Evolutionary conservation across 2,888 invertebrate species (phyloP).

Genomic region (Suillia variegata): DNA sequence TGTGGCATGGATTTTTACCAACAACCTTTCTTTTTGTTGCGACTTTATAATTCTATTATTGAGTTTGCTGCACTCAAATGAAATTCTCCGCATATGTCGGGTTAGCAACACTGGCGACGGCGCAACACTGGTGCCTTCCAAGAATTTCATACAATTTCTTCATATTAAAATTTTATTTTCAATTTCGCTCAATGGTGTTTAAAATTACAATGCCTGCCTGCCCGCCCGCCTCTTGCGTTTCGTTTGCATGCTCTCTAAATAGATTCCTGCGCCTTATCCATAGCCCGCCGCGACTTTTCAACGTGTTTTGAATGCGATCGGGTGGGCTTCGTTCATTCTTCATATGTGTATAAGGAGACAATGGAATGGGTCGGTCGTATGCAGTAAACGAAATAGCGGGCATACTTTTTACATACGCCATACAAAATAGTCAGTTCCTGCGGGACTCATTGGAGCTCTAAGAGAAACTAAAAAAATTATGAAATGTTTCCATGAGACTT

Average conservation of each 20-base stretch:
- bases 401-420: too few relatives aligned
- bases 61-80: not conserved
- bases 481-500: too few relatives aligned
- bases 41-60: too few relatives aligned
- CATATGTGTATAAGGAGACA: not conserved
- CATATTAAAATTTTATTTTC: conserved; percentile 5
- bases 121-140: not conserved
- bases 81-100: not conserved
- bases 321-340: too few relatives aligned
- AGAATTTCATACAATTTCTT: not conserved
- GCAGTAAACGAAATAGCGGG: not conserved
- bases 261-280: not conserved
- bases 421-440: not conserved
- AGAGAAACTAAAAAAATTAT: not conserved
- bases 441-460: not conserved
- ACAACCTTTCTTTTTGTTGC: too few relatives aligned
- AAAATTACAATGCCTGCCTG: not conserved
- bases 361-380: not conserved
- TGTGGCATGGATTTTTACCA: not conserved
- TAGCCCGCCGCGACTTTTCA: not conserved
- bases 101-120: not conserved
- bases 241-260: conserved; percentile 1
- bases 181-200: conserved; percentile 2
- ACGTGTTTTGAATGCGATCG: not conserved
- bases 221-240: not conserved